A percentile compares a stretch with the other conserved stretches of the same genome.
These are phyloP conservation scores for Coendou prehensilis DNA, from an alignment of 2,797 vertebrate species.

Conservation along the genomic window DNA sequence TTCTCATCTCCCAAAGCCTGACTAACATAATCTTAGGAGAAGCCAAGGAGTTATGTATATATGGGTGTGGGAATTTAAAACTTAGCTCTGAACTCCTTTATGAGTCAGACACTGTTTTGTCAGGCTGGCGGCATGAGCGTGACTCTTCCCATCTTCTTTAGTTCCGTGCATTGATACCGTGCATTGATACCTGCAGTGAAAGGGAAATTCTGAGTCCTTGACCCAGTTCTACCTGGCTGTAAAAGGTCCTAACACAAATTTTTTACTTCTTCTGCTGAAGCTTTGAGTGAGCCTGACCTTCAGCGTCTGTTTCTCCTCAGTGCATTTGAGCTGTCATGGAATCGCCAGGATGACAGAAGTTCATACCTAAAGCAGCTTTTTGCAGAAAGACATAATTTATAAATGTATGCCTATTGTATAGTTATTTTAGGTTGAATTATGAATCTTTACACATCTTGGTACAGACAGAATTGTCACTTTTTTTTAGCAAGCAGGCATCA, in stretches of 20 bases:
- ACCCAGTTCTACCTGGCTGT: neutral
- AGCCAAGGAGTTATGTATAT: neutral
- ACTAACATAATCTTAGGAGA: constrained; percentile 60
- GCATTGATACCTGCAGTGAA: neutral
- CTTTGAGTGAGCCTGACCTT: neutral
- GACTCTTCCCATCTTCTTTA: constrained; percentile 16
- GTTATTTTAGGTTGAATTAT: neutral
- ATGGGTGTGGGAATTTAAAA: constrained; percentile 68
- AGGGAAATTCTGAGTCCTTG: constrained; percentile 5
- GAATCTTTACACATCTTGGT: neutral
- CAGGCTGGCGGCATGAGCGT: constrained; percentile 10
- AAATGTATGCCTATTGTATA: neutral
- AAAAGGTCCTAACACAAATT: neutral
- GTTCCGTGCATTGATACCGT: neutral
- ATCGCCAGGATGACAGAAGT: neutral
- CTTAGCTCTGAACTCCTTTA: constrained; percentile 25
- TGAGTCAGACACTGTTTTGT: constrained; percentile 72
- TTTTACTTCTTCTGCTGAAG: neutral
- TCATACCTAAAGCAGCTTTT: neutral
- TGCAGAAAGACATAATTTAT: constrained; percentile 36
- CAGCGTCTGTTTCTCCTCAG: neutral
- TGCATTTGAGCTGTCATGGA: neutral
- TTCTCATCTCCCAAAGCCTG: constrained; percentile 61
- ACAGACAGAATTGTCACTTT: neutral
- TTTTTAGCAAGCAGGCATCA: neutral